Percentiles rank a stretch among this genome's conserved stretches.
Conservation (phyloP, 2,113 vertebrate genomes). For the Cavia porcellus region DNA sequence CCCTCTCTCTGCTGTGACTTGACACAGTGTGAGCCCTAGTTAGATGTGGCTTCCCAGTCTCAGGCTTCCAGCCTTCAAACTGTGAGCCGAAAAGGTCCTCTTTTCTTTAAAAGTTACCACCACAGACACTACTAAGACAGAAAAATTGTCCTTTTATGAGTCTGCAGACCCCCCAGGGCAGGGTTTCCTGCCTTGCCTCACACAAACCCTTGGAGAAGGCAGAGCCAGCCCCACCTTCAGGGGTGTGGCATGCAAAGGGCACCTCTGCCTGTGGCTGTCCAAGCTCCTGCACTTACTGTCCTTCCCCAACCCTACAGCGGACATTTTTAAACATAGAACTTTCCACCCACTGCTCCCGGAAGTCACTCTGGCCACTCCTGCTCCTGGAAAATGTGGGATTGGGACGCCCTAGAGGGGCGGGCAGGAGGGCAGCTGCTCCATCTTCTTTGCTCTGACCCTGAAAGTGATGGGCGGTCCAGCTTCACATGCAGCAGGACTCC, state of each 20-base stretch:
- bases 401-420: not conserved
- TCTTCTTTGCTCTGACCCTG: not conserved
- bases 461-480: not conserved
- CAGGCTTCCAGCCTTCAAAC: not conserved
- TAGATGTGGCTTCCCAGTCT: not conserved
- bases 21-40: not conserved
- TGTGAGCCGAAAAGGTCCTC: not conserved
- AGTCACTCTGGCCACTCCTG: not conserved
- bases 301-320: rapidly evolving
- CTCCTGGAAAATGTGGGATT: not conserved
- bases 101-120: not conserved
- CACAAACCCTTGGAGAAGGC: not conserved
- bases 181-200: not conserved
- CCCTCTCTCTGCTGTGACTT: not conserved
- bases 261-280: not conserved
- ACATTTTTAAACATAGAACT: not conserved
- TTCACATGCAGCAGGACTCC: not conserved
- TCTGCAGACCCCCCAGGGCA: rapidly evolving
- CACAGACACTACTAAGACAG: not conserved
- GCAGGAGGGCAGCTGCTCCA: not conserved
- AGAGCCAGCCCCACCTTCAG: not conserved
- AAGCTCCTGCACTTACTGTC: not conserved
- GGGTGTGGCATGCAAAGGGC: not conserved
- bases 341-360: too few species aligned
- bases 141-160: not conserved